These are phyloP conservation scores for Prosapia bicincta DNA, from an alignment of 2,888 invertebrate species.

Conservation along the genomic window DNA sequence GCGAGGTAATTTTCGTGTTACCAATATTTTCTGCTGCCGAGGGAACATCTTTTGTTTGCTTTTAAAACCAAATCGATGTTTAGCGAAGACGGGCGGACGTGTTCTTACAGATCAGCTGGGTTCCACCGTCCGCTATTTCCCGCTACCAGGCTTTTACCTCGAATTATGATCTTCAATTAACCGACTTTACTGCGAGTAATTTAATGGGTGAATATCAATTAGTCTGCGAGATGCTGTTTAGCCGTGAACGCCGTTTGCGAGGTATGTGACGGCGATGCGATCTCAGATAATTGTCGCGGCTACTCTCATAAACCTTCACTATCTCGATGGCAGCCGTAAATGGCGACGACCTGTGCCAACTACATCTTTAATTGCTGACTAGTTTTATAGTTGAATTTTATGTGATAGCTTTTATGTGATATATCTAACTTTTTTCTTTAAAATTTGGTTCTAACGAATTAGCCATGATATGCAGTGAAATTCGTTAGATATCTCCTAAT, in stretches of 20 bases:
- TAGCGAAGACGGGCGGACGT: constrained; percentile 2
- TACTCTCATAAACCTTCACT: not conserved
- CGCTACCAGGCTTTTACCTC: not conserved
- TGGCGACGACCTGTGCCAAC: not conserved
- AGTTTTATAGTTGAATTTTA: not conserved
- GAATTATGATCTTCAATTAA: not conserved
- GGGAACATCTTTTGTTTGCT: constrained; percentile 27
- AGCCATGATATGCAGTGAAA: too few species aligned
- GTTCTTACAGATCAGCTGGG: not conserved
- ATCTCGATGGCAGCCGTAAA: not conserved
- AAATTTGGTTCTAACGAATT: too few species aligned
- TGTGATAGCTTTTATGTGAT: too few species aligned
- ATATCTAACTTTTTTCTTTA: too few species aligned
- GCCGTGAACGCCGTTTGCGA: not conserved
- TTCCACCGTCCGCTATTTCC: not conserved
- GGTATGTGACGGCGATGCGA: not conserved
- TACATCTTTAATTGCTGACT: not conserved
- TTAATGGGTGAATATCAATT: not conserved
- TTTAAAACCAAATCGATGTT: constrained; percentile 28
- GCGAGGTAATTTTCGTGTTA: constrained; percentile 27
- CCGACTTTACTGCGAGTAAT: not conserved
- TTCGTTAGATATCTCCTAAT: too few species aligned
- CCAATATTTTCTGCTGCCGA: constrained; percentile 21
- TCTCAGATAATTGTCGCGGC: not conserved
- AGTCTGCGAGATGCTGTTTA: not conserved